These are phyloP conservation scores for Dasyprocta punctata DNA, from an alignment of 2,113 vertebrate species.

Conservation along the genomic window DNA sequence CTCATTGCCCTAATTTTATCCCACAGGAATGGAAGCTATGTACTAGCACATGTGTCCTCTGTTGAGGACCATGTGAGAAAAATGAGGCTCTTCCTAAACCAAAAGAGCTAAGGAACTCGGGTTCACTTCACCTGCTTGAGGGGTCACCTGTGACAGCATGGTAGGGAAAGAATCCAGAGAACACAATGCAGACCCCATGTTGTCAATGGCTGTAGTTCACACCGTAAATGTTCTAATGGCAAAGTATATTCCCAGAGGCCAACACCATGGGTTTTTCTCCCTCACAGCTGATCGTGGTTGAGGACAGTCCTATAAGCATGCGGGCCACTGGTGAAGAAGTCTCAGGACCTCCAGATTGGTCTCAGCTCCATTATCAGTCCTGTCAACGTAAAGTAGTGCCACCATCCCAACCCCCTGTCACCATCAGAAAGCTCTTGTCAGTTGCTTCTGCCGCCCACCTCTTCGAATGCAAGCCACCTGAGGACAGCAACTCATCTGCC, in stretches of 20 bases:
- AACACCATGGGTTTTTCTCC: neutral
- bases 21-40: constrained; percentile 70
- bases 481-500: neutral
- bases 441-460: neutral
- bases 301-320: neutral
- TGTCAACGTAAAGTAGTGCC: neutral
- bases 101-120: neutral
- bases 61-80: constrained; percentile 32
- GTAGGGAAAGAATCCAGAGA: constrained; percentile 8
- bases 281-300: neutral
- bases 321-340: neutral
- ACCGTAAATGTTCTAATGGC: neutral
- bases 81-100: neutral
- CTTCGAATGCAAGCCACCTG: neutral
- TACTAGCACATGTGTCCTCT: constrained; percentile 41
- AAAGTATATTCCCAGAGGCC: neutral
- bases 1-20: constrained; percentile 79
- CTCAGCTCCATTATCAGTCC: neutral
- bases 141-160: neutral
- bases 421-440: neutral
- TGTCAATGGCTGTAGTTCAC: neutral
- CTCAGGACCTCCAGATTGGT: neutral
- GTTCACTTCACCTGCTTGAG: neutral
- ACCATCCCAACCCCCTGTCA: neutral
- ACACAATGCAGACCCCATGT: neutral